Conservation (phyloP, 2,888 invertebrate species). For the Folsomia manolachei region DNA sequence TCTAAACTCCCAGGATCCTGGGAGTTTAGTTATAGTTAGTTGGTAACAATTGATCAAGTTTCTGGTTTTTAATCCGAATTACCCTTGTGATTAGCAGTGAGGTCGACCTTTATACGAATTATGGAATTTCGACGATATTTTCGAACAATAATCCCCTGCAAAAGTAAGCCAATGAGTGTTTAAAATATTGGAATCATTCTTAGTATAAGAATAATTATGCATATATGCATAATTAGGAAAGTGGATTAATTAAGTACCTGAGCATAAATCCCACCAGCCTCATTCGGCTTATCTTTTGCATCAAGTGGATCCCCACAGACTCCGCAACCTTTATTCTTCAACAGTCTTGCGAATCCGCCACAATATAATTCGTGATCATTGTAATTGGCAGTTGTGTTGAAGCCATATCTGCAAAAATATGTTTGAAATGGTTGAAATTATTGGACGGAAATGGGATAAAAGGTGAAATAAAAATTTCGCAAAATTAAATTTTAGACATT, state of each 20-base stretch:
- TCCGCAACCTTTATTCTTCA: constrained; percentile 71
- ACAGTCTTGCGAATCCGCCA: constrained; percentile 79
- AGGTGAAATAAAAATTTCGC: too few species aligned
- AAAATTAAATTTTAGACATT: too few species aligned
- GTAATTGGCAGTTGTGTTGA: constrained; percentile 81
- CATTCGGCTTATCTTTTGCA: constrained; percentile 68
- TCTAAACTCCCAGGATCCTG: constrained; percentile 81
- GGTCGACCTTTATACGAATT: constrained; percentile 72
- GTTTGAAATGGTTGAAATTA: too few species aligned
- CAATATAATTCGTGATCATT: constrained; percentile 86
- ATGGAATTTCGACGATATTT: constrained; percentile 67
- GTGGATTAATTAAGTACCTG: constrained; percentile 53
- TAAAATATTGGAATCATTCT: too few species aligned
- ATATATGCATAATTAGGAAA: neutral
- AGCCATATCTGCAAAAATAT: constrained; percentile 63
- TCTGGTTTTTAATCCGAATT: too few species aligned
- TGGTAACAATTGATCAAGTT: too few species aligned
- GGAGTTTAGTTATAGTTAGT: too few species aligned
- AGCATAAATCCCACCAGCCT: constrained; percentile 78
- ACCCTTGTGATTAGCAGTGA: constrained; percentile 85
- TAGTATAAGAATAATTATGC: neutral
- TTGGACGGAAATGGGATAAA: too few species aligned
- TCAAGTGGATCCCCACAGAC: constrained; percentile 62
- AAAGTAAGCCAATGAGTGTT: neutral
- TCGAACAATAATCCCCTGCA: constrained; percentile 70